Evolutionary conservation across 2,113 vertebrate genomes (phyloP).

Genomic region (Centropus unirufus): DNA sequence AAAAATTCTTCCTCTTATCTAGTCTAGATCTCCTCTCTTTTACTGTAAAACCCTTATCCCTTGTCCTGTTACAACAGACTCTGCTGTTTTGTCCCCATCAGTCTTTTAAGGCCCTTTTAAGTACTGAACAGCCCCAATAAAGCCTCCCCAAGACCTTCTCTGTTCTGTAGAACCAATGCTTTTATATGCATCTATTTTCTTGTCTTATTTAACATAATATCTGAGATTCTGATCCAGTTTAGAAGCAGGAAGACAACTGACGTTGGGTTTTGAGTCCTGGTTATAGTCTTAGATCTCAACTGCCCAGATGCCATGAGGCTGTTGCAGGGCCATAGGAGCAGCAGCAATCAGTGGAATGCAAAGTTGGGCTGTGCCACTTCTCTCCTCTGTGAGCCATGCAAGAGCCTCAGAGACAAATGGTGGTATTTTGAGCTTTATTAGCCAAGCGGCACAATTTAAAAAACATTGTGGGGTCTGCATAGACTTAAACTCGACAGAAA

Average conservation of each 20-base stretch:
- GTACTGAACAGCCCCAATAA: too few relatives aligned
- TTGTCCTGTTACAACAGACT: too few relatives aligned
- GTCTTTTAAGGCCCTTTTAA: too few relatives aligned
- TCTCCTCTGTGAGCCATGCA: neutral
- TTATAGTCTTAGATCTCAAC: neutral
- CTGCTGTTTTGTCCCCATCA: too few relatives aligned
- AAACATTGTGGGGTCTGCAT: neutral
- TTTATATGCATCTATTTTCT: neutral
- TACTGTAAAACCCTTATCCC: too few relatives aligned
- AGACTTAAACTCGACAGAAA: neutral
- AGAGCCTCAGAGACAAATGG: neutral
- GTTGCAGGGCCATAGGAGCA: neutral
- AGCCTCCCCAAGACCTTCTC: neutral
- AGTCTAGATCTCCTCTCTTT: too few relatives aligned
- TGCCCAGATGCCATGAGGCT: neutral
- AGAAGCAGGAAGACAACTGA: neutral
- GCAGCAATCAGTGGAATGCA: neutral
- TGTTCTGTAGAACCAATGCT: neutral
- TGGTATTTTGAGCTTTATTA: neutral
- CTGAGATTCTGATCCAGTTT: neutral
- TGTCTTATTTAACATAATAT: neutral
- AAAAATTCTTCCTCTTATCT: too few relatives aligned
- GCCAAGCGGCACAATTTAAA: neutral
- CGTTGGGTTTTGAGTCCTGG: neutral
- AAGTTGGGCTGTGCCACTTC: rapidly evolving